phyloP scores from a whole-genome alignment of 2,113 vertebrate genomes.

The Sebastes fasciatus region DNA sequence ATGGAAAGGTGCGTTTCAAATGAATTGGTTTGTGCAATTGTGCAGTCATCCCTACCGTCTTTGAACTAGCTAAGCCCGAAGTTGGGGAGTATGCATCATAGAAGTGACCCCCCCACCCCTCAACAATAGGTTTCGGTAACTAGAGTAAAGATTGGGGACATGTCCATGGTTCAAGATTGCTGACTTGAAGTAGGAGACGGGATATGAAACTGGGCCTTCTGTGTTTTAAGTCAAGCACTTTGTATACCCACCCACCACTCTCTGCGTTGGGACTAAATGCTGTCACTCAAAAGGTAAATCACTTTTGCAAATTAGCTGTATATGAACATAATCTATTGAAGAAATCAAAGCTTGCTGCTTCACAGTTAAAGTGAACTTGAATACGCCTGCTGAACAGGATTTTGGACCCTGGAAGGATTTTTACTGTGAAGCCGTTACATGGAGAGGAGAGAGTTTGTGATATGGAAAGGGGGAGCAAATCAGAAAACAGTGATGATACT shows the following conservation, averaged over 20 bases:
- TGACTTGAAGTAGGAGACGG: neutral
- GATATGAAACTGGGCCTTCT: neutral
- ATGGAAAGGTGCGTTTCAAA: neutral
- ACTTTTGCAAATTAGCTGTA: neutral
- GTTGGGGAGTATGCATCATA: neutral
- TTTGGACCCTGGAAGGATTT: neutral
- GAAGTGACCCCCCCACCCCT: neutral
- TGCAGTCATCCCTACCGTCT: neutral
- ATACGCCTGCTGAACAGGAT: neutral
- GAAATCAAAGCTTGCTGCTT: neutral
- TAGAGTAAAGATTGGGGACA: neutral
- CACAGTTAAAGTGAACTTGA: neutral
- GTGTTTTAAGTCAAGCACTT: neutral
- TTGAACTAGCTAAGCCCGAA: neutral
- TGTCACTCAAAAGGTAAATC: neutral
- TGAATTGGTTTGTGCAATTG: neutral
- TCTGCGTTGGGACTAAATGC: neutral
- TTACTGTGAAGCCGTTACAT: neutral
- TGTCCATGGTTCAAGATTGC: neutral
- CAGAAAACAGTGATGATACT: neutral
- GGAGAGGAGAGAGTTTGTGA: neutral
- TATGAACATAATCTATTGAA: neutral
- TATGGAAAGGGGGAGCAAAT: neutral
- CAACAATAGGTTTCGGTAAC: neutral
- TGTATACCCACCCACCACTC: neutral